Percentiles rank a stretch among this genome's conserved stretches.
phyloP scores from a whole-genome alignment of 2,113 vertebrate genomes.

The Noctilio leporinus region DNA sequence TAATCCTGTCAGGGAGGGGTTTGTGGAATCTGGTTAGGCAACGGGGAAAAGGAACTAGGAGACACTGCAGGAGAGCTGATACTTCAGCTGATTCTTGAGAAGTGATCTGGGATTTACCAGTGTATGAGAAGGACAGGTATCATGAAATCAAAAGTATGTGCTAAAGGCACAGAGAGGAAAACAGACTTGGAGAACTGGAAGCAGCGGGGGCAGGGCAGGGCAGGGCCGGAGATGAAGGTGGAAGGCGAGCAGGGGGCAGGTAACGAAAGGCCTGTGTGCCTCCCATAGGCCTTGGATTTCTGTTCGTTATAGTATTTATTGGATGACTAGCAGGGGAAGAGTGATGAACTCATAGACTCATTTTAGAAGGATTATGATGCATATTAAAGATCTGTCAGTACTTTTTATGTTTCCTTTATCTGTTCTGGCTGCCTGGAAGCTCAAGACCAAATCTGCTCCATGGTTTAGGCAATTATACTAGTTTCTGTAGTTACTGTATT shows the following conservation, averaged over 20 bases:
- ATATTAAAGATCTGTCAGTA: background rate
- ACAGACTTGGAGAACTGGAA: background rate
- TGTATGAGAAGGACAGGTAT: background rate
- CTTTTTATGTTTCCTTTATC: background rate
- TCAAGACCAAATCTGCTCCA: background rate
- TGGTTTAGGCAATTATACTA: background rate
- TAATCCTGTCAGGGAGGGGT: background rate
- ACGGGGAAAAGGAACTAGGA: background rate
- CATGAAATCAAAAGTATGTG: background rate
- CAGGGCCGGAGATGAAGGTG: background rate
- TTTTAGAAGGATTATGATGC: background rate
- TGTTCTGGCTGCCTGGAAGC: background rate
- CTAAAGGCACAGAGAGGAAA: background rate
- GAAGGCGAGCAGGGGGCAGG: background rate
- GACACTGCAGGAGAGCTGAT: background rate
- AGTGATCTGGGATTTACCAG: no score
- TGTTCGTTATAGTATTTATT: background rate
- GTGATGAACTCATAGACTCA: background rate
- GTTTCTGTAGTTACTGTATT: background rate
- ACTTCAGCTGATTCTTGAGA: background rate
- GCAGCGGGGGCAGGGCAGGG: background rate
- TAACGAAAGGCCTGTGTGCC: background rate
- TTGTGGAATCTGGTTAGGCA: background rate
- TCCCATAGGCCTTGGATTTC: background rate
- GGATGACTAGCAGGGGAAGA: background rate